Conservation (phyloP, 2,113 vertebrate genomes). For the Urocolius indicus region DNA sequence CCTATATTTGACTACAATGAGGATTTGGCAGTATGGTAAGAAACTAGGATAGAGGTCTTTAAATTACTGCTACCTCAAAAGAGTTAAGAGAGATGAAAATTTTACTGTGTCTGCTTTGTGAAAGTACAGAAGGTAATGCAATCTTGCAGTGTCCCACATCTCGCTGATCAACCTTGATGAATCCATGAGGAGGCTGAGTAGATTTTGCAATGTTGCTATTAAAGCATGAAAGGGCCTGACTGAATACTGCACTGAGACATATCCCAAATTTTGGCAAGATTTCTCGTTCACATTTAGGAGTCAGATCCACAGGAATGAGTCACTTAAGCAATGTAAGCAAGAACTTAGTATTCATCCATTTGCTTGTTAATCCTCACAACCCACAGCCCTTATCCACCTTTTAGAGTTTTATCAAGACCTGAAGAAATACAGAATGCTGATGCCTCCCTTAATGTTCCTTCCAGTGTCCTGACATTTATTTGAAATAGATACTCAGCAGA, state of each 20-base stretch:
- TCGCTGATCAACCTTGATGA: background rate
- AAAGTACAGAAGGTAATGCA: background rate
- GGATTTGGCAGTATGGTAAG: too few relatives aligned
- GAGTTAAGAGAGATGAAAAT: background rate
- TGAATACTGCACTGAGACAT: background rate
- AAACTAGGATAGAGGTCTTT: background rate
- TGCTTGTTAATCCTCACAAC: background rate
- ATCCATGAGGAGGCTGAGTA: background rate
- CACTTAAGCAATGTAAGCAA: rapidly evolving
- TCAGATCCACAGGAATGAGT: background rate
- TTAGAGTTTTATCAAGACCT: background rate
- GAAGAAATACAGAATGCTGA: background rate
- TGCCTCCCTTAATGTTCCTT: background rate
- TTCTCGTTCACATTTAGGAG: background rate
- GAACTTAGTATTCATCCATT: background rate
- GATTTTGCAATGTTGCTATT: background rate
- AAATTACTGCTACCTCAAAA: background rate
- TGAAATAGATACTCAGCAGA: background rate
- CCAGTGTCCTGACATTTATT: background rate
- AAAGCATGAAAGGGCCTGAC: background rate
- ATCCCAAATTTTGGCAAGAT: background rate
- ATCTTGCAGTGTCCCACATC: background rate
- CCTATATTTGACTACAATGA: background rate
- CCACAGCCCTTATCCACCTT: background rate
- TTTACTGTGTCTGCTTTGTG: background rate